These are phyloP conservation scores for Eira barbara DNA, from an alignment of 2,113 vertebrate species.

Conservation along the genomic window DNA sequence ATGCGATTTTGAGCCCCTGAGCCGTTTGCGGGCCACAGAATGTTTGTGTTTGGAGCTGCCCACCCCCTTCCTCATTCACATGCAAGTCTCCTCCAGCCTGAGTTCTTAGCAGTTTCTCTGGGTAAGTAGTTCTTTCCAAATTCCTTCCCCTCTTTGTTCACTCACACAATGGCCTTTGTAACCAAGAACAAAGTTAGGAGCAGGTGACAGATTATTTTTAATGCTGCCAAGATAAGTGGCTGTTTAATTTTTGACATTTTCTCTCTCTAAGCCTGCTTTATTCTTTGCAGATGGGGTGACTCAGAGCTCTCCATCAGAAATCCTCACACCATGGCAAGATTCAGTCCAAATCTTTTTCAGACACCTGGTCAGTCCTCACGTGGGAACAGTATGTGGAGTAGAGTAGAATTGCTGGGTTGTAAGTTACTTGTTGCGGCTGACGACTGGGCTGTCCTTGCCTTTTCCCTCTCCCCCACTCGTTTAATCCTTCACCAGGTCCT, in stretches of 20 bases:
- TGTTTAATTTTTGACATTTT: constrained; percentile 28
- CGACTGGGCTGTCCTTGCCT: background rate
- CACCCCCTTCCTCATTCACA: background rate
- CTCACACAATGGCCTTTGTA: constrained; percentile 51
- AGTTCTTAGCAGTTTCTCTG: background rate
- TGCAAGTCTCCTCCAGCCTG: background rate
- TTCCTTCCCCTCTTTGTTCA: constrained; percentile 30
- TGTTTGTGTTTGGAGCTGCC: background rate
- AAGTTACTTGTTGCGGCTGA: background rate
- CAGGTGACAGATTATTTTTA: constrained; percentile 53
- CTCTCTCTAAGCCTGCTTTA: background rate
- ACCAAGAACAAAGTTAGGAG: constrained; percentile 55
- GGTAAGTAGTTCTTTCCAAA: constrained; percentile 34
- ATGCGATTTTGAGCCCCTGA: background rate
- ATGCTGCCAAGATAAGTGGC: constrained; percentile 28
- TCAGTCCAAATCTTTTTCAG: background rate
- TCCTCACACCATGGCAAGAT: background rate
- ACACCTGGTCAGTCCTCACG: background rate
- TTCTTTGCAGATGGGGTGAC: constrained; percentile 7
- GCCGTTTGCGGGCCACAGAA: background rate
- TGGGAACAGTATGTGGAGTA: background rate
- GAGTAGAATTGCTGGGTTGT: background rate
- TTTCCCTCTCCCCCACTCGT: background rate
- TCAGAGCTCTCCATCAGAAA: background rate
- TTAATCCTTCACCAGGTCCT: background rate